Evolutionary conservation across 1,140 invertebrate species (phyloP), one percentile per base, ranked within the genome.

Genomic region (Palaemon carinicauda): DNA sequence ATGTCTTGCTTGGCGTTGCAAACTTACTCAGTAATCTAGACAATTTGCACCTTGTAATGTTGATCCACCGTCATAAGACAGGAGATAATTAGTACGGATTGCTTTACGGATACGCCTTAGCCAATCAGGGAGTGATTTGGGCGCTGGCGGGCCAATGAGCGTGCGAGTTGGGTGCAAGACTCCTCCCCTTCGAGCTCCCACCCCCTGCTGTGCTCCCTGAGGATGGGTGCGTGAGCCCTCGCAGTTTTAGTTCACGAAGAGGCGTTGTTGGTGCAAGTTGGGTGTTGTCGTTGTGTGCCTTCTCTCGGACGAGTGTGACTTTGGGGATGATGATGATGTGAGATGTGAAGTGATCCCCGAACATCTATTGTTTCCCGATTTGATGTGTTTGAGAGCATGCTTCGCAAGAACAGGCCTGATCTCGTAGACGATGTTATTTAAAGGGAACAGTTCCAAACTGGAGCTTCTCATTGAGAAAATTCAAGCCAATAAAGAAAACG

Each of bases 381-480:
- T 81, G 80, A 71, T 60, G 80, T 81, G 33, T 41, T n/a, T 71
- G 80, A 81, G 77, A 73, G 77, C 60, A 73, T 80, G 54, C 31
- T n/a, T 9, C 82, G n/a, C 19, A 56, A 53, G 73, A 50, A 51
- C 53, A 9, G 41, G 17, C 41, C 41, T 41, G 29, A 80, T 24
- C 73, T 12, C 54, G 27, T 86, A 78, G 79, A 86, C 60, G 29
- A 86, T 86, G 83, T 78, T 86, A 50, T 86, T 86, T 74, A 86
- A 86, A 86, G 83, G 83, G 77, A 86, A 86, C 51, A 86, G 83
- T 80, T 86, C 83, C 83, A 86, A 86, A 52, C 77, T 86, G 83
- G 83, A 86, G 51, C 80, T 86, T 51, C 80, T 86, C 54, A 86
- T 86, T 31, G 83, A 86, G 52, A 86, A 86, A 74, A 86, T 86